Percentiles rank a stretch among this genome's conserved stretches.
These are phyloP conservation scores for Tragelaphus oryx DNA, from an alignment of 2,797 vertebrate species.

Conservation along the genomic window DNA sequence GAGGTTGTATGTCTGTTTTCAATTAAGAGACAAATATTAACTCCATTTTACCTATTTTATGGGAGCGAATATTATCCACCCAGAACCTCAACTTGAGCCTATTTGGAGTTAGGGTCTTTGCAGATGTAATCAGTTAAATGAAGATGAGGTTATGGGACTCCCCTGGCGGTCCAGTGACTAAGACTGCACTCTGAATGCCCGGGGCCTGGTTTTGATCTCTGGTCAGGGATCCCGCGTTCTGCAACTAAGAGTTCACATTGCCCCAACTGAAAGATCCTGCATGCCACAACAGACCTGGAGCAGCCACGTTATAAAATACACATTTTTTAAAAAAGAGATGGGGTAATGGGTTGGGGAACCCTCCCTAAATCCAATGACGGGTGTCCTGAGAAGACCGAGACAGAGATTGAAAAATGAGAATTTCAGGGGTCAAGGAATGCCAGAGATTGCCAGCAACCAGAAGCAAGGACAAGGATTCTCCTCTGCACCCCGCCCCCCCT, in stretches of 20 bases:
- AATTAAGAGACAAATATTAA: not conserved
- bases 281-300: not conserved
- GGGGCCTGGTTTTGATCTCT: not conserved
- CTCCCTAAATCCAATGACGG: not conserved
- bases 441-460: not conserved
- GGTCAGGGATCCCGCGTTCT: not conserved
- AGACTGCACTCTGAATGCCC: fast-evolving
- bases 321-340: not conserved
- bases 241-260: not conserved
- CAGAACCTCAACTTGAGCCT: not conserved
- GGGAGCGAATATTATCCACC: not conserved
- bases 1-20: not conserved
- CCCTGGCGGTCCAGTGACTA: not conserved
- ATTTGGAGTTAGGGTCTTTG: not conserved
- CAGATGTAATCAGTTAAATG: not conserved
- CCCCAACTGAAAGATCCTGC: not conserved
- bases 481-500: too few species aligned
- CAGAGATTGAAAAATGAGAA: not conserved
- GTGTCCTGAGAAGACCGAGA: not conserved
- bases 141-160: not conserved
- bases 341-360: not conserved
- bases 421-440: not conserved
- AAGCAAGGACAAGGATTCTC: not conserved
- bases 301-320: not conserved
- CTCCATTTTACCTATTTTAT: not conserved